A percentile compares a stretch with the other conserved stretches of the same genome.
Evolutionary conservation across 2,888 invertebrate species (phyloP).

Genomic region (Drosophila pseudotalamancana): DNA sequence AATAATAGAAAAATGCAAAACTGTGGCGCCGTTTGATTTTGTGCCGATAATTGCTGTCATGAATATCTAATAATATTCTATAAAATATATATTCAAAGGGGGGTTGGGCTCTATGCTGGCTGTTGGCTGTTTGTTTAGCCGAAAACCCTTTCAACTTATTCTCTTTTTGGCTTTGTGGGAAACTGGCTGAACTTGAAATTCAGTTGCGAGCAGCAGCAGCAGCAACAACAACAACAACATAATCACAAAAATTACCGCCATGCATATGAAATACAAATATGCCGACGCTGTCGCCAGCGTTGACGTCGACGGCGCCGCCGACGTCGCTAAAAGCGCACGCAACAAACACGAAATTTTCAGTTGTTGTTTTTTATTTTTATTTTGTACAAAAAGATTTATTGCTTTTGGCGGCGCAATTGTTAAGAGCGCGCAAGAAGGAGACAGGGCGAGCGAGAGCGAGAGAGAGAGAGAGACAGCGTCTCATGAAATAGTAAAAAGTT

Average conservation of each 20-base stretch:
- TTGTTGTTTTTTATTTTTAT: constrained; percentile 41
- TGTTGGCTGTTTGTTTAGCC: constrained; percentile 46
- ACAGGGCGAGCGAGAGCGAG: constrained; percentile 7
- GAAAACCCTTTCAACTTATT: constrained; percentile 64
- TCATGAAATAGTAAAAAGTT: constrained; percentile 72
- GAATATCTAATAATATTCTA: constrained; percentile 56
- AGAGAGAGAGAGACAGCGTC: constrained; percentile 28
- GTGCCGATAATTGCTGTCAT: constrained; percentile 77
- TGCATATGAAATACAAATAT: constrained; percentile 78
- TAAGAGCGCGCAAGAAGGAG: constrained; percentile 31
- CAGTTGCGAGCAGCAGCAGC: constrained; percentile 43
- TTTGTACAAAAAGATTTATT: constrained; percentile 74
- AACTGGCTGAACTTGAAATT: constrained; percentile 76
- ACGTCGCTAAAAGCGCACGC: constrained; percentile 62
- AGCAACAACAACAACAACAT: constrained; percentile 60
- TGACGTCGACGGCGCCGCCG: constrained; percentile 17
- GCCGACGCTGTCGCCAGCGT: constrained; percentile 7
- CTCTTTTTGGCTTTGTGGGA: constrained; percentile 43
- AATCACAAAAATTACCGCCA: constrained; percentile 76
- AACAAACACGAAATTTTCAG: constrained; percentile 64
- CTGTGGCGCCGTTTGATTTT: constrained; percentile 61
- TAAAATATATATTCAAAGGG: constrained; percentile 19
- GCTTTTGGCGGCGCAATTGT: constrained; percentile 77
- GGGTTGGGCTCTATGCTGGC: constrained; percentile 19
- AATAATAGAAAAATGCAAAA: constrained; percentile 39